Base-by-base conservation (phyloP, 2,888 invertebrate species). In the Zaprionus lineosus region DNA sequence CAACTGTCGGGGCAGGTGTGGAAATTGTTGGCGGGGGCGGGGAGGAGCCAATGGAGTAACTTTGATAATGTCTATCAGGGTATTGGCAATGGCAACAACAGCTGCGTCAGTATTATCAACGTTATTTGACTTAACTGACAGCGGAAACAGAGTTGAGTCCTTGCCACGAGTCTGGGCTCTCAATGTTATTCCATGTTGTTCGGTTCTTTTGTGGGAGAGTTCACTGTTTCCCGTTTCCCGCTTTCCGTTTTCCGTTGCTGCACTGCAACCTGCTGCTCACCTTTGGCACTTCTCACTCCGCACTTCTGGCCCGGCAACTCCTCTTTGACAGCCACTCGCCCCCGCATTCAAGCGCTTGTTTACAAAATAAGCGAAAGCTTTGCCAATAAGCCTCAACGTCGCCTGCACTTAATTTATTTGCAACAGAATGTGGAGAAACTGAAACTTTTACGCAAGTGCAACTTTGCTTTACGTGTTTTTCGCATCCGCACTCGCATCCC, bases 321-420 rank as follows among this genome's bases (percentile, higher is more conserved):
- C n/a, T n/a, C n/a, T n/a, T n/a, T n/a, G n/a, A n/a, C n/a, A n/a
- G n/a, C n/a, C n/a, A n/a, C 8, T 16, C 9, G n/a, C 5, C 1
- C 12, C 0, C n/a, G n/a, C n/a, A n/a, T n/a, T n/a, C n/a, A n/a
- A n/a, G n/a, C n/a, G n/a, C n/a, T 72, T 77, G 79, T 77, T 77
- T 76, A 74, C 73, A 79, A 79, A 74, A 78, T 74, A 78, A 74
- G 60, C 70, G 74, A 72, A 70, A 61, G 67, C 77, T 60, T 58
- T 73, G 81, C 74, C 79, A 77, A 77, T 78, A 77, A 77, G 74
- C 72, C 79, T 69, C 76, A 76, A 74, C 72, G 79, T 70, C 74
- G 77, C 81, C 81, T 73, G 77, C 75, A 71, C 81, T 78, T 75
- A 75, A 81, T 81, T 78, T 77, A 78, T 78, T 78, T 78, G 60